Percentiles rank a stretch among this genome's conserved stretches.
Evolutionary conservation across 2,113 vertebrate genomes (phyloP).

Genomic region (Ailurus styani): DNA sequence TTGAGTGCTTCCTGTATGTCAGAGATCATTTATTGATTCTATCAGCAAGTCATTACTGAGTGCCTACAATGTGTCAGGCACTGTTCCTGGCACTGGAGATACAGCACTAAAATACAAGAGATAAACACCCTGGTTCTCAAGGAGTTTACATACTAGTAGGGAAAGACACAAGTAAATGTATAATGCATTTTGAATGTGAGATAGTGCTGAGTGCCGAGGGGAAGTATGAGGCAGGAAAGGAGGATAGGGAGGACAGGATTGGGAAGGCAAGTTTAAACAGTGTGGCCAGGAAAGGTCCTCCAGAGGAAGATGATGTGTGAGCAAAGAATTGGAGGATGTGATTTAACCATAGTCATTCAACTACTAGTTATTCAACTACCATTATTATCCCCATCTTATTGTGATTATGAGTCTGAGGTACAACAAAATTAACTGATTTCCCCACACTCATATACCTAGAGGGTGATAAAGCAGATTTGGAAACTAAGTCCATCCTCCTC

Average conservation of each 20-base stretch:
- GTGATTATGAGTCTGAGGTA: background rate
- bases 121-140: background rate
- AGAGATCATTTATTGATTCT: background rate
- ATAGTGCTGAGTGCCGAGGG: background rate
- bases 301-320: background rate
- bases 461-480: background rate
- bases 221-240: background rate
- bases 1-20: background rate
- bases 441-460: background rate
- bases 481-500: background rate
- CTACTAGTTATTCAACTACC: background rate
- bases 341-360: background rate
- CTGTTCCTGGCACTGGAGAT: background rate
- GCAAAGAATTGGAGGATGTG: background rate
- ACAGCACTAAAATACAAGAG: background rate
- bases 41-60: background rate
- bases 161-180: background rate
- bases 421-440: background rate
- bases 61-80: background rate
- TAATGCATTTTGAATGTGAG: background rate
- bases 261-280: background rate
- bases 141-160: background rate
- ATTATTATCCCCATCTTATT: background rate
- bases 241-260: background rate
- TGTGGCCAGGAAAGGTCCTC: background rate